Evolutionary conservation across 2,888 invertebrate species (phyloP).

Genomic region (Smittia sp.): DNA sequence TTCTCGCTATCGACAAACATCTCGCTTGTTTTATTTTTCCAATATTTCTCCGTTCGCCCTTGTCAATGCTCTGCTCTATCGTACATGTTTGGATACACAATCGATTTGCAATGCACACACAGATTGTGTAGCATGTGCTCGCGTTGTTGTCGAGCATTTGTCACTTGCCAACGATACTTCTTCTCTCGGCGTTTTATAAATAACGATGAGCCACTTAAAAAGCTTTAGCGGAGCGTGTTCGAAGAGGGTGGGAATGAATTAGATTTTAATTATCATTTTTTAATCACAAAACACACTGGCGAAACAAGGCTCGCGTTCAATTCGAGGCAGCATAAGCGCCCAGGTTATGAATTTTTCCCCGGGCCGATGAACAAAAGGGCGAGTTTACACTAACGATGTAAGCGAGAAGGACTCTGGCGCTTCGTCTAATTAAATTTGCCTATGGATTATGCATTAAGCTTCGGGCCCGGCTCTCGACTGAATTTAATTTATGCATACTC

Average conservation of each 20-base stretch:
- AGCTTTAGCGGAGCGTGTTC: not conserved
- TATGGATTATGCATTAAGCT: conserved; percentile 32
- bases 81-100: not conserved
- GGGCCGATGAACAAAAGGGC: not conserved
- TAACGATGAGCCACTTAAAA: not conserved
- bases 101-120: not conserved
- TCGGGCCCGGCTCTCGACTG: not conserved
- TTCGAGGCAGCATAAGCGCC: not conserved
- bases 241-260: conserved; percentile 9
- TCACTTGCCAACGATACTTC: not conserved
- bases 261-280: conserved; percentile 39
- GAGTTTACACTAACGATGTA: not conserved
- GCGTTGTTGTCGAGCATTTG: conserved; percentile 4
- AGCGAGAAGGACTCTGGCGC: not conserved
- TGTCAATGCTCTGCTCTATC: not conserved
- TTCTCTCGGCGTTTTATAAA: not conserved
- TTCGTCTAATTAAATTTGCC: conserved; percentile 33
- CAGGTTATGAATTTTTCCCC: conserved; percentile 1
- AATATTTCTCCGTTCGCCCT: not conserved
- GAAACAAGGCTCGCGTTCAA: not conserved
- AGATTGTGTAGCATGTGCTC: conserved; percentile 4
- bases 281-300: conserved; percentile 21
- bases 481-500: not conserved
- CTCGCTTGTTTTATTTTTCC: conserved; percentile 25
- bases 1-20: not conserved